Evolutionary conservation across 2,888 invertebrate species (phyloP).

Genomic region (Eurytoma californica): DNA sequence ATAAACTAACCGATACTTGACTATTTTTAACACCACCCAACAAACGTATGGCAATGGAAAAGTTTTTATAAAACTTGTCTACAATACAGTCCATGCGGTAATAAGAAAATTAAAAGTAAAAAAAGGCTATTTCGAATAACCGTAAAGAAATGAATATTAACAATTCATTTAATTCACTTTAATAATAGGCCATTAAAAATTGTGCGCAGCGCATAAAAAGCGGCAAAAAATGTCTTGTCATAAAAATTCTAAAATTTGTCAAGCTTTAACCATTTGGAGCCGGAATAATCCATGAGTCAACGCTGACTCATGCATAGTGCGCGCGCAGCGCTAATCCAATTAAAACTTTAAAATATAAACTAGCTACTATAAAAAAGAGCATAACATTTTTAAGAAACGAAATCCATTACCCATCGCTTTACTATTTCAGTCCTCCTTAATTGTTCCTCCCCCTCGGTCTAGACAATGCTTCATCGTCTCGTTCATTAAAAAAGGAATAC

Average conservation of each 20-base stretch:
- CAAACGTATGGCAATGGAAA: too few relatives aligned
- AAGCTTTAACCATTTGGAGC: constrained; percentile 7
- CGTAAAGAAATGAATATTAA: too few relatives aligned
- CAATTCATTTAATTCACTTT: too few relatives aligned
- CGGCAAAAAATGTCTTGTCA: not conserved
- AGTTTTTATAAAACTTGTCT: too few relatives aligned
- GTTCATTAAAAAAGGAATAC: not conserved
- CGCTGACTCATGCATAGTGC: not conserved
- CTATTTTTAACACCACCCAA: too few relatives aligned
- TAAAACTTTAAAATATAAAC: not conserved
- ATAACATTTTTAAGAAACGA: not conserved
- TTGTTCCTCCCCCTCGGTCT: not conserved
- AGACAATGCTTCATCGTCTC: not conserved
- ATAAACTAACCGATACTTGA: too few relatives aligned
- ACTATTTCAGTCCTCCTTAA: constrained; percentile 5
- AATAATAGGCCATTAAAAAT: not conserved
- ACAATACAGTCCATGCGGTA: too few relatives aligned
- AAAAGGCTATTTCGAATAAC: too few relatives aligned
- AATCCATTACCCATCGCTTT: constrained; percentile 11
- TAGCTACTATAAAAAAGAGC: not conserved
- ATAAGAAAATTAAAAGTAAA: too few relatives aligned
- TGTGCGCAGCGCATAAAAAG: constrained; percentile 2
- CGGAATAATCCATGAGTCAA: constrained; percentile 1
- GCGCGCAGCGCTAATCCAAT: constrained; percentile 5
- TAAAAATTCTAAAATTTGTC: constrained; percentile 3